Base-by-base conservation (phyloP, 1,140 invertebrate genomes). In the Danaus plexippus region DNA sequence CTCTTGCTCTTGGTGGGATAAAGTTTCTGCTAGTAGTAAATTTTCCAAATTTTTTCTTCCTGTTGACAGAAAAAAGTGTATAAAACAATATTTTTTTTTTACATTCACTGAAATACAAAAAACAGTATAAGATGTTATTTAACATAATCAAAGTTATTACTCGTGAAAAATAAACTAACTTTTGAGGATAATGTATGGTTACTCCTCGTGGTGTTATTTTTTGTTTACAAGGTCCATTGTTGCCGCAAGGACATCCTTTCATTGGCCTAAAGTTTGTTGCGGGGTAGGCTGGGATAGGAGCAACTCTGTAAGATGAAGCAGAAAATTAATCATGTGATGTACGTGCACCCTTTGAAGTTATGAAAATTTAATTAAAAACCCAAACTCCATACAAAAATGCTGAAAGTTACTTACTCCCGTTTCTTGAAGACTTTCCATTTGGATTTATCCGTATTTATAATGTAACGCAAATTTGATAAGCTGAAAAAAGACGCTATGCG, bases 401-500 rank as follows among this genome's bases (percentile, higher is more conserved):
- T 46, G 43, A 47, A 40, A 55, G 10, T 43, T 2, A 77, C 78
- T 80, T 59, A 84, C 80, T 74, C 72, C 63, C 61, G 75, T 48
- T 79, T 81, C 42, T 71, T 65, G 48, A 84, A 84, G n/a, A 79
- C 54, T 63, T 75, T 84, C 80, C 80, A 84, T 71, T 80, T 84
- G 9, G 77, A 73, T 47, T 76, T 81, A 11, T 80, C 72, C 7
- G 66, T 60, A 8, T 66, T 68, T 9, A 74, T 66, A 0, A 80
- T 65, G 43, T 81, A 84, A 41, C 78, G 69, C 22, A 84, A 52
- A 40, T 80, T 78, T 0, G 75, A 73, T 59, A 83, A 73, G 59
- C 80, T 83, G 70, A 48, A 77, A 77, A 47, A 59, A 48, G 69
- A 57, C 22, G 22, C 22, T 22, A 22, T 22, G 2, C 7, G 5